Evolutionary conservation across 2,797 vertebrate genomes (phyloP).

Genomic region (Anniella stebbinsi): DNA sequence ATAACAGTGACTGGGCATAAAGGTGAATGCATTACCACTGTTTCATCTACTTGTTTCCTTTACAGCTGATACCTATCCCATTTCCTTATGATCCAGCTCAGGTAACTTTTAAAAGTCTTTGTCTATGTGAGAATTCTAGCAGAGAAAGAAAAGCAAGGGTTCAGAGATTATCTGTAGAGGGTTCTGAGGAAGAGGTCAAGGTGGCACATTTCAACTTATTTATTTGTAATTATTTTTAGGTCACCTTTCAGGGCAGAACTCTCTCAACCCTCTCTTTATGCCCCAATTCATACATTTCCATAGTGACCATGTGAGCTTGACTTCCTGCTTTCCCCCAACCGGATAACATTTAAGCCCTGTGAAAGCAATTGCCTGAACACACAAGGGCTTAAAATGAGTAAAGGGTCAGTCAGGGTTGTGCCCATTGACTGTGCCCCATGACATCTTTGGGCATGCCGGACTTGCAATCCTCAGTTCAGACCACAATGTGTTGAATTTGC

Average conservation of each 20-base stretch:
- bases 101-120: neutral
- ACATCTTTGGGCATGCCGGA: no score
- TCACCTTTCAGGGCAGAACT: no score
- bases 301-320: no score
- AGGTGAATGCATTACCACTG: neutral
- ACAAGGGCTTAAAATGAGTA: no score
- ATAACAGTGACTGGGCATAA: neutral
- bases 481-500: no score
- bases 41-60: neutral
- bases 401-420: no score
- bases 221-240: neutral
- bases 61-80: neutral
- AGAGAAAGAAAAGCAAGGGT: neutral
- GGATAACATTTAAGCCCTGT: no score
- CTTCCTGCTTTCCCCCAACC: no score
- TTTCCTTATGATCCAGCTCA: constrained; percentile 12
- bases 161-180: neutral
- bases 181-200: neutral
- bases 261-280: neutral
- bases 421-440: no score
- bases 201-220: neutral
- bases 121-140: neutral
- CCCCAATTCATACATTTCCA: neutral
- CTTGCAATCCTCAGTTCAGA: no score
- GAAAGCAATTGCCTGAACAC: no score